Conservation (phyloP, 2,113 vertebrate species). For the Eptatretus burgeri region DNA sequence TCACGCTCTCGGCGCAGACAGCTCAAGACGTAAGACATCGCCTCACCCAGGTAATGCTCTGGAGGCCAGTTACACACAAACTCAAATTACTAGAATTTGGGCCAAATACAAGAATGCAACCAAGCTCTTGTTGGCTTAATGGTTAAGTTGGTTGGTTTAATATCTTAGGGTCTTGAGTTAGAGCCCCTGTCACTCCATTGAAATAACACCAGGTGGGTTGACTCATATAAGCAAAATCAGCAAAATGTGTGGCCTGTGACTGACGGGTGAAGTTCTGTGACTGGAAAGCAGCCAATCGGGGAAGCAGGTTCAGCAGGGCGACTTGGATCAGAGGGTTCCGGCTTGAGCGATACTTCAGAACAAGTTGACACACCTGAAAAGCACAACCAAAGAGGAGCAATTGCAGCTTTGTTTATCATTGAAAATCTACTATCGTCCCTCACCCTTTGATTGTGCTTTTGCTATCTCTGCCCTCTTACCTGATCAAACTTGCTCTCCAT, state of each 20-base stretch:
- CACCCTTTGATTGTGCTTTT: too few relatives aligned
- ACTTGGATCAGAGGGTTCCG: constrained; percentile 93
- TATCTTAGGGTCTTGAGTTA: too few relatives aligned
- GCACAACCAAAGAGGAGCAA: not conserved
- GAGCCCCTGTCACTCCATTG: too few relatives aligned
- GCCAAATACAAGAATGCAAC: not conserved
- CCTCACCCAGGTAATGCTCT: constrained; percentile 80
- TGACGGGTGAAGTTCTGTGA: constrained; percentile 68
- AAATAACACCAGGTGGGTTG: too few relatives aligned
- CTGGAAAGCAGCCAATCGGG: constrained; percentile 70
- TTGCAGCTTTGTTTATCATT: too few relatives aligned
- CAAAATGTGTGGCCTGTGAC: not conserved
- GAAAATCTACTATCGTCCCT: too few relatives aligned
- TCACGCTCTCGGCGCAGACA: constrained; percentile 92
- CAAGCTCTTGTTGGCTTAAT: too few relatives aligned
- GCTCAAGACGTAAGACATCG: constrained; percentile 70
- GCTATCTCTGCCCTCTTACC: constrained; percentile 15
- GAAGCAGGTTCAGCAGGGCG: constrained; percentile 69
- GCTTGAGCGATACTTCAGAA: constrained; percentile 66
- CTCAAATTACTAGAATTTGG: not conserved
- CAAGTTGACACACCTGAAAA: constrained; percentile 72
- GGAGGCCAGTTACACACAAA: constrained; percentile 11
- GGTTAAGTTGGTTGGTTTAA: too few relatives aligned
- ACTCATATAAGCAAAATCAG: too few relatives aligned
- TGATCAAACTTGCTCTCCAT: constrained; percentile 95